Percentiles rank a stretch among this genome's conserved stretches.
phyloP scores from a whole-genome alignment of 2,888 invertebrate species.

The Allygus modestus region DNA sequence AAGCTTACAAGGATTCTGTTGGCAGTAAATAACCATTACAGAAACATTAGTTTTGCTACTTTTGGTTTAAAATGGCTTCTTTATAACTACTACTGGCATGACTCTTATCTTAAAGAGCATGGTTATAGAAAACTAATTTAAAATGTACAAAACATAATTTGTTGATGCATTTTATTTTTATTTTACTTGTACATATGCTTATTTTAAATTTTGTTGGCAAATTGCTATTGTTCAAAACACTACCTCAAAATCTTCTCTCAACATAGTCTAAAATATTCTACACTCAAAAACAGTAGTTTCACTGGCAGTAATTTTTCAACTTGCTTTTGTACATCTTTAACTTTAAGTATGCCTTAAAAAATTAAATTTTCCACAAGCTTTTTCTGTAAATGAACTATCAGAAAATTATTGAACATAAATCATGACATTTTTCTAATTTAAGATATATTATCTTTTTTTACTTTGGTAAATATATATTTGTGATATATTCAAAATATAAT shows the following conservation, averaged over 20 bases:
- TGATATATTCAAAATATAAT: no score
- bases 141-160: not conserved
- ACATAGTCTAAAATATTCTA: not conserved
- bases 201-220: constrained; percentile 15
- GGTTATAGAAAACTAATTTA: not conserved
- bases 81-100: not conserved
- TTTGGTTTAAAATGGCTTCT: not conserved
- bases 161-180: not conserved
- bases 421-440: no score
- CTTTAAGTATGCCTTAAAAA: no score
- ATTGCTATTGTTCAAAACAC: not conserved
- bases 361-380: no score
- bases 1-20: constrained; percentile 50
- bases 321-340: not conserved
- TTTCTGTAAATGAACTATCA: no score
- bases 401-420: no score
- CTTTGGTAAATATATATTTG: no score
- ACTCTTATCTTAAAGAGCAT: constrained; percentile 29
- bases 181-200: not conserved
- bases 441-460: no score
- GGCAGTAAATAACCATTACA: constrained; percentile 46
- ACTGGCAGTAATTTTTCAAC: not conserved
- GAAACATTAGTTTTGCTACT: not conserved
- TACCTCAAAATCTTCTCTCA: not conserved
- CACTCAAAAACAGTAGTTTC: not conserved